phyloP scores from a whole-genome alignment of 2,797 vertebrate genomes.

The Passerculus sandwichensis region DNA sequence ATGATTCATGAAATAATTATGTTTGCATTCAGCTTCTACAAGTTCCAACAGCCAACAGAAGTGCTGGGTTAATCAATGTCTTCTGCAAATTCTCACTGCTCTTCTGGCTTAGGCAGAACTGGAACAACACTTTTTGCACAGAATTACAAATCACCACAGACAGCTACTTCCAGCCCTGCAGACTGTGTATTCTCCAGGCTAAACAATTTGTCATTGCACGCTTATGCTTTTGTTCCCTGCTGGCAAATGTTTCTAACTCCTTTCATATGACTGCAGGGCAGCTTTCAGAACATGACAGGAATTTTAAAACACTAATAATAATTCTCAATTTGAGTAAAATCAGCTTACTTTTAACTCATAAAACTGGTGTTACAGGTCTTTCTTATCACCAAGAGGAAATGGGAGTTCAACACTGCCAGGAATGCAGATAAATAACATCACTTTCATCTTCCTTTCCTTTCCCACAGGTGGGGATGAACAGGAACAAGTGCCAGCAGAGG shows the following conservation, averaged over 20 bases:
- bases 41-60: neutral
- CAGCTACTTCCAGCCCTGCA: neutral
- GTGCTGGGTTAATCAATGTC: neutral
- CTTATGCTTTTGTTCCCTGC: neutral
- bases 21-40: neutral
- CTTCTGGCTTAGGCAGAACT: neutral
- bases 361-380: neutral
- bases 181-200: neutral
- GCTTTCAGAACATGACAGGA: neutral
- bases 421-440: neutral
- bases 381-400: neutral
- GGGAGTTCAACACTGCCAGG: neutral
- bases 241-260: neutral
- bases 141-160: neutral
- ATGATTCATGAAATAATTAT: constrained; percentile 11
- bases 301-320: neutral
- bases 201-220: neutral
- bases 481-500: neutral
- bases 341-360: neutral
- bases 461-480: neutral
- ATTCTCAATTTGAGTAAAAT: neutral
- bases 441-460: neutral
- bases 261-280: neutral
- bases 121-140: neutral
- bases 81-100: neutral